Evolutionary conservation across 2,888 invertebrate genomes (phyloP).

Genomic region (Cerceris ruficornis): DNA sequence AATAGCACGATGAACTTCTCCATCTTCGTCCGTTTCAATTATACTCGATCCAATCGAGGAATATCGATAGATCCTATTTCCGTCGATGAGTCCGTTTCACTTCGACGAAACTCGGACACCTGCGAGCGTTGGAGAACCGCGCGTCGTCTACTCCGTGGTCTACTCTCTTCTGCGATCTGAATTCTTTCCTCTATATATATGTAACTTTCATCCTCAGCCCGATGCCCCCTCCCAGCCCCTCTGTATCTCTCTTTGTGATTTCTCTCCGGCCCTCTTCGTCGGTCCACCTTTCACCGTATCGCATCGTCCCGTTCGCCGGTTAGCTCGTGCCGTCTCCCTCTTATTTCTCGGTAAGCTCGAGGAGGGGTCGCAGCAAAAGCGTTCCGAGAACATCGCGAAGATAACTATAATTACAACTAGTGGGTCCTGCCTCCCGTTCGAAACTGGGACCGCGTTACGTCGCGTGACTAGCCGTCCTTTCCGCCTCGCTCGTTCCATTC

Average conservation of each 20-base stretch:
- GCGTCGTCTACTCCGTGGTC: constrained; percentile 8
- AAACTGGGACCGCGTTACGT: constrained; percentile 55
- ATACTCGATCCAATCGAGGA: neutral
- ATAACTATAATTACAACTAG: constrained; percentile 74
- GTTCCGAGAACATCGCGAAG: constrained; percentile 73
- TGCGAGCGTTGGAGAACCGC: constrained; percentile 12
- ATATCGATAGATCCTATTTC: neutral
- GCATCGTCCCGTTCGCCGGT: constrained; percentile 27
- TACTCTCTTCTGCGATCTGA: constrained; percentile 64
- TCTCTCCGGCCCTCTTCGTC: constrained; percentile 57
- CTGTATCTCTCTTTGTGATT: constrained; percentile 53
- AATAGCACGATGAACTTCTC: constrained; percentile 49
- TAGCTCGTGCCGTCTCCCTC: constrained; percentile 57
- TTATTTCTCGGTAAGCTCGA: constrained; percentile 70
- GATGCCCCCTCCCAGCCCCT: constrained; percentile 54
- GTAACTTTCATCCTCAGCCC: constrained; percentile 71
- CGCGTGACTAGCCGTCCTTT: constrained; percentile 52
- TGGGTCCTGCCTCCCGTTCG: constrained; percentile 64
- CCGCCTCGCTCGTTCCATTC: constrained; percentile 25
- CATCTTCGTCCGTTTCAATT: constrained; percentile 45
- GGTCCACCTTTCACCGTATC: constrained; percentile 50
- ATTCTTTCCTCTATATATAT: constrained; percentile 66
- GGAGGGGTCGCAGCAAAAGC: constrained; percentile 68
- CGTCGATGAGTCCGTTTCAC: neutral
- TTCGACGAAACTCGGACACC: constrained; percentile 4